Conservation (phyloP, 2,797 vertebrate genomes). For the Novumbra hubbsi region DNA sequence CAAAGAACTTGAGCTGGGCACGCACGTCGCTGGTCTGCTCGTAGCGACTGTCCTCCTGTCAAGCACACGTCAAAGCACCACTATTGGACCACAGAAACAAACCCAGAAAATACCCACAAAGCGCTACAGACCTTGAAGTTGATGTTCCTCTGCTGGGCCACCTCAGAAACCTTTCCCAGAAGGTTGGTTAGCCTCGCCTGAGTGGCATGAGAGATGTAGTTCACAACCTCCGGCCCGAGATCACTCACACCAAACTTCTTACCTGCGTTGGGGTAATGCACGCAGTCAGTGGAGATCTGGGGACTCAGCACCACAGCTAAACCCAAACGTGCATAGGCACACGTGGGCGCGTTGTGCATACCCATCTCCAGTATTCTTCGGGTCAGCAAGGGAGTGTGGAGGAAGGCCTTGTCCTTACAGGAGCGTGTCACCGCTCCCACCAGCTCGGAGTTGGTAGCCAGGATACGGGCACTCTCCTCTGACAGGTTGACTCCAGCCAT, state of each 20-base stretch:
- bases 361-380: slow-evolving; percentile 93
- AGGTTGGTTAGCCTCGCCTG: slow-evolving; percentile 90
- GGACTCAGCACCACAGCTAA: background rate
- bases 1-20: slow-evolving; percentile 94
- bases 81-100: background rate
- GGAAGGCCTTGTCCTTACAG: slow-evolving; percentile 94
- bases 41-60: slow-evolving; percentile 86
- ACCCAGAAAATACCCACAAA: background rate
- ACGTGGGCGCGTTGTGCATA: slow-evolving; percentile 45
- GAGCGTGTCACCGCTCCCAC: slow-evolving; percentile 92
- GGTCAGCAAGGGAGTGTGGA: slow-evolving; percentile 83
- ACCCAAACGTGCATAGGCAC: background rate
- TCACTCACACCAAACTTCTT: slow-evolving; percentile 89
- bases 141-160: slow-evolving; percentile 91
- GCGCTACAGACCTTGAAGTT: slow-evolving; percentile 84
- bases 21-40: slow-evolving; percentile 91
- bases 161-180: slow-evolving; percentile 89
- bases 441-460: slow-evolving; percentile 92
- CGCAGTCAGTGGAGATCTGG: background rate
- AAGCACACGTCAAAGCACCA: slow-evolving; percentile 5
- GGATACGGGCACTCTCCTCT: slow-evolving; percentile 93
- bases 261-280: slow-evolving; percentile 68
- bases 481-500: slow-evolving; percentile 98
- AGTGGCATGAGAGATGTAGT: slow-evolving; percentile 89
- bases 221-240: slow-evolving; percentile 89